Conservation (phyloP, 1,140 invertebrate genomes). For the Drosophila orena region DNA sequence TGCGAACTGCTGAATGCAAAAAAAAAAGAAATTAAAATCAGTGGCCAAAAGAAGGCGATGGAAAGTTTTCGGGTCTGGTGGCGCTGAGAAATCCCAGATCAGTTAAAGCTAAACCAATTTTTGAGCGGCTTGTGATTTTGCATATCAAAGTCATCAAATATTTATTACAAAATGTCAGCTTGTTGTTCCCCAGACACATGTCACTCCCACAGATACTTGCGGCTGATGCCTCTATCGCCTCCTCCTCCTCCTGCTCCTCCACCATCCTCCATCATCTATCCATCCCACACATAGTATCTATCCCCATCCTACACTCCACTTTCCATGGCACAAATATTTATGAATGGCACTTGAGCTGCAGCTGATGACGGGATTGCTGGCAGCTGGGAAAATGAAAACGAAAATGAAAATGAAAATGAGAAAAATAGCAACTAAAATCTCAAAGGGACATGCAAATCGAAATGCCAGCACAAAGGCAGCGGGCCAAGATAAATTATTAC, state of each 20-base stretch:
- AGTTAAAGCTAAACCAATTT: conserved; percentile 57
- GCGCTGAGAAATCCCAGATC: conserved; percentile 32
- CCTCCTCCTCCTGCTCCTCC: not conserved
- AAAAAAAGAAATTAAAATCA: not conserved
- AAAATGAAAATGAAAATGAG: conserved; percentile 46
- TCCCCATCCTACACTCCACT: not conserved
- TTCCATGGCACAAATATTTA: conserved; percentile 50
- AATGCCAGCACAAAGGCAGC: conserved; percentile 55
- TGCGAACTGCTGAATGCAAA: conserved; percentile 13
- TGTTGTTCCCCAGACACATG: conserved; percentile 59
- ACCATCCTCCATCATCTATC: not conserved
- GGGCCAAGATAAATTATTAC: conserved; percentile 65
- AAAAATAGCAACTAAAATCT: conserved; percentile 66
- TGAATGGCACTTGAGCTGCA: conserved; percentile 53
- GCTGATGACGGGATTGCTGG: conserved; percentile 53
- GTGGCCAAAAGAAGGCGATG: conserved; percentile 13
- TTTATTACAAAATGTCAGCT: conserved; percentile 69
- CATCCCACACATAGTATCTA: not conserved
- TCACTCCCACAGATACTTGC: conserved; percentile 28
- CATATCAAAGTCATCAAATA: conserved; percentile 69
- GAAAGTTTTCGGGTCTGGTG: conserved; percentile 8
- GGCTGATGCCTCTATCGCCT: conserved; percentile 13
- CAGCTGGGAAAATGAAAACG: conserved; percentile 44
- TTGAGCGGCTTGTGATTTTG: conserved; percentile 61
- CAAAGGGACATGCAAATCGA: conserved; percentile 66